Percentiles rank a stretch among this genome's conserved stretches.
Conservation (phyloP, 1,140 invertebrate genomes). For the Nephila pilipes region DNA sequence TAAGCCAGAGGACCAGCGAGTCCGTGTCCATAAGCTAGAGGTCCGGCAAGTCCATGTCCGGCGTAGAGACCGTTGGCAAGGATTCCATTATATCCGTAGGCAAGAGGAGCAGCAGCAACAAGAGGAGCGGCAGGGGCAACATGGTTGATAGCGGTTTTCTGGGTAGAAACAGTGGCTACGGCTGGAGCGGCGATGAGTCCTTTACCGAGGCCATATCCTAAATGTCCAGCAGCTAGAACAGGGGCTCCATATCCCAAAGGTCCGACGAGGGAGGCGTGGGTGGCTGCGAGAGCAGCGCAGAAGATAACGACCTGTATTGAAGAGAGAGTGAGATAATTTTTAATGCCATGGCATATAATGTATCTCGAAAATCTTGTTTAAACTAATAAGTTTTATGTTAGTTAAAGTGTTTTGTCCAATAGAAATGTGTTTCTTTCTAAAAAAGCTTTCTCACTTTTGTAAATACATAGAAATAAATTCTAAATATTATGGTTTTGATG, state of each 20-base stretch:
- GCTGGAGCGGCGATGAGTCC: not conserved
- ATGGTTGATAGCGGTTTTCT: conserved; percentile 25
- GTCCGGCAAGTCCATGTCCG: conserved; percentile 3
- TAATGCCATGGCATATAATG: no score
- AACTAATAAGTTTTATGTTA: no score
- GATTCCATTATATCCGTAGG: not conserved
- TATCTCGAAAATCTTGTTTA: no score
- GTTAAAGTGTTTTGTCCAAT: no score
- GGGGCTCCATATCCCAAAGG: not conserved
- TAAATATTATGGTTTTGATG: no score
- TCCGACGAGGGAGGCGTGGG: conserved; percentile 25
- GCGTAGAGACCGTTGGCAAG: not conserved
- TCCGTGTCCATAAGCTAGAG: not conserved
- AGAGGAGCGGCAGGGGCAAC: not conserved
- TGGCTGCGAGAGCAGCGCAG: not conserved
- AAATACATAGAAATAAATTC: no score
- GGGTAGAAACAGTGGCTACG: not conserved
- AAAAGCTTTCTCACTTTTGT: no score
- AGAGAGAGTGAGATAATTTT: no score
- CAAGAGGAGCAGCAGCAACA: not conserved
- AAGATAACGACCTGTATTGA: not conserved
- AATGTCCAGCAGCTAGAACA: not conserved
- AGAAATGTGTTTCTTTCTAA: no score
- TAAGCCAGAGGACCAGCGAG: not conserved
- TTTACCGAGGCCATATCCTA: not conserved